Conservation (phyloP, 2,797 vertebrate species). For the Coluber constrictor region DNA sequence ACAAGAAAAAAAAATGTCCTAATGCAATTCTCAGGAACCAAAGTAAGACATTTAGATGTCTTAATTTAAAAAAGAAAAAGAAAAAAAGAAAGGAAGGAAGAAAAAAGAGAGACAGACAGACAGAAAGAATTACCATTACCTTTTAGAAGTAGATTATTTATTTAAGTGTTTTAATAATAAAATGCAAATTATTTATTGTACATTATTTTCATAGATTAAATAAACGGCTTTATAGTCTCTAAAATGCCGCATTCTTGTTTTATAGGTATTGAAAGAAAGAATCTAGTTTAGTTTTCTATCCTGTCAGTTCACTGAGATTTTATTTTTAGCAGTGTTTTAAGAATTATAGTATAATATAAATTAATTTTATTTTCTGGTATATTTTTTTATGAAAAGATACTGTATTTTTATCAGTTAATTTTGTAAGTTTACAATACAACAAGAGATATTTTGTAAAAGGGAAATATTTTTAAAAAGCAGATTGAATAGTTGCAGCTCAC, state of each 20-base stretch:
- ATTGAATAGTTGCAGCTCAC: neutral
- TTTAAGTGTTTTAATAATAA: conserved; percentile 96
- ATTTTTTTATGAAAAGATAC: neutral
- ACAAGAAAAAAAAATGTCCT: conserved; percentile 50
- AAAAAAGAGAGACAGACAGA: no score
- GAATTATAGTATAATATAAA: neutral
- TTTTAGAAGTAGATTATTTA: conserved; percentile 96
- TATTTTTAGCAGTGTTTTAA: neutral
- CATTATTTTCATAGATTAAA: conserved; percentile 98
- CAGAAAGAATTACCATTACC: conserved; percentile 69
- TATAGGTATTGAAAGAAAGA: neutral
- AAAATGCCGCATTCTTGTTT: conserved; percentile 52
- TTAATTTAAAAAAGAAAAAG: conserved; percentile 52
- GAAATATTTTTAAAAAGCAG: neutral
- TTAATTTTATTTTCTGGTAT: neutral
- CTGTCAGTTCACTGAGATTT: neutral
- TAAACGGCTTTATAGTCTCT: conserved; percentile 81
- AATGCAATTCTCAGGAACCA: conserved; percentile 79
- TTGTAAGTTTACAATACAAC: neutral
- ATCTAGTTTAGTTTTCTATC: neutral
- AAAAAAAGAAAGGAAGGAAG: neutral
- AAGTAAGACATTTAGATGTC: conserved; percentile 75
- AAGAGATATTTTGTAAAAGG: neutral
- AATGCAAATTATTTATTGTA: conserved; percentile 99
- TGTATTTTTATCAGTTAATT: neutral